Evolutionary conservation across 2,113 vertebrate species (phyloP).

Genomic region (Chloroceryle aenea): DNA sequence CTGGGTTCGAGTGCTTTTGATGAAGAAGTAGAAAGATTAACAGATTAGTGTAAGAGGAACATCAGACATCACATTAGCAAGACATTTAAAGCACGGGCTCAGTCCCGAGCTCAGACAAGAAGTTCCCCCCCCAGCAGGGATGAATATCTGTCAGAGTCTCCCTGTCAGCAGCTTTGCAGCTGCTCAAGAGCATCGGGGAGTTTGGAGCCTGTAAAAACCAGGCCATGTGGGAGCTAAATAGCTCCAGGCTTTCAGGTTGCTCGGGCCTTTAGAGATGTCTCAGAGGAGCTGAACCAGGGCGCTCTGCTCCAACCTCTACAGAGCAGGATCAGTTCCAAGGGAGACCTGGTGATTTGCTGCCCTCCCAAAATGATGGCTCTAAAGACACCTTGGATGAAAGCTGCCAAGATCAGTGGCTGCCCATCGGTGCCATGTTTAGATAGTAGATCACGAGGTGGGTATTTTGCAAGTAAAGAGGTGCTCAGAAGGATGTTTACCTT

Average conservation of each 20-base stretch:
- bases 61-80: slow-evolving; percentile 13
- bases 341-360: background rate
- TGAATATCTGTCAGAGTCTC: background rate
- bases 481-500: background rate
- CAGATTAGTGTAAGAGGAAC: slow-evolving; percentile 19
- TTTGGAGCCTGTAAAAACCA: background rate
- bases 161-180: slow-evolving; percentile 17
- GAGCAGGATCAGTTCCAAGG: background rate
- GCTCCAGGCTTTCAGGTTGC: slow-evolving; percentile 50
- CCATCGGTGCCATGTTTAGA: background rate
- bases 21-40: slow-evolving; percentile 27
- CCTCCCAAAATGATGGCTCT: background rate
- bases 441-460: accelerated
- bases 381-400: background rate
- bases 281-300: background rate
- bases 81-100: background rate
- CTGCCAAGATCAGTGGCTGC: background rate
- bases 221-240: background rate
- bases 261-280: background rate
- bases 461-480: background rate
- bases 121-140: background rate
- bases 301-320: accelerated
- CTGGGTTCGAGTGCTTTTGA: slow-evolving; percentile 7
- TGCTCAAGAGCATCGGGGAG: background rate
- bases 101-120: background rate